Percentiles rank a stretch among this genome's conserved stretches.
phyloP scores from a whole-genome alignment of 2,113 vertebrate species.

The Coregonus clupeaformis region DNA sequence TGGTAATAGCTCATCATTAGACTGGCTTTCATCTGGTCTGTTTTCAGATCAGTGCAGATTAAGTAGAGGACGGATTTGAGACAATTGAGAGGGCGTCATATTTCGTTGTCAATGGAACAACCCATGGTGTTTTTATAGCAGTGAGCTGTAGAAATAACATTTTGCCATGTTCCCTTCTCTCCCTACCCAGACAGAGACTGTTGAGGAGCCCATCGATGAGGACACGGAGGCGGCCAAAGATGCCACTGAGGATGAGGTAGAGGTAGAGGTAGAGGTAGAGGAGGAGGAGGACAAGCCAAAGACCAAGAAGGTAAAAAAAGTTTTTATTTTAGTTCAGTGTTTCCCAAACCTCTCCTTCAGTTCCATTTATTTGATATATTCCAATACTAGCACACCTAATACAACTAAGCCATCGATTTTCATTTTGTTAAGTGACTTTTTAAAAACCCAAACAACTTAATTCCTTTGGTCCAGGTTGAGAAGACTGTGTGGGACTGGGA shows the following conservation, averaged over 20 bases:
- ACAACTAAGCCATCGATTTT: background rate
- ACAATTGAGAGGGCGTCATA: no score
- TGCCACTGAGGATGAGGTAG: conserved; percentile 91
- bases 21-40: no score
- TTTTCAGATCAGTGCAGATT: no score
- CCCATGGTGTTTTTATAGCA: background rate
- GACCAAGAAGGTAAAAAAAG: conserved; percentile 83
- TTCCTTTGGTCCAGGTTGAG: conserved; percentile 80
- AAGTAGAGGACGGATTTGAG: no score
- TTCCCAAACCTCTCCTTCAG: no score
- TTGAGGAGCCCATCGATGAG: conserved; percentile 94
- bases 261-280: conserved; percentile 91
- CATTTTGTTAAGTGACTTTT: background rate
- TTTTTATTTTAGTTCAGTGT: background rate
- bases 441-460: background rate
- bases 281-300: conserved; percentile 93
- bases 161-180: background rate
- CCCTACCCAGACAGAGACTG: conserved; percentile 86
- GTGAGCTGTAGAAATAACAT: background rate
- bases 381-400: background rate
- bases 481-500: conserved; percentile 99
- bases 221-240: conserved; percentile 87
- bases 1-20: no score
- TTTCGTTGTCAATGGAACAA: no score
- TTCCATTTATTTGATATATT: no score